These are phyloP conservation scores for Dicyrtoma fusca DNA, from an alignment of 2,888 invertebrate genomes.

Conservation along the genomic window DNA sequence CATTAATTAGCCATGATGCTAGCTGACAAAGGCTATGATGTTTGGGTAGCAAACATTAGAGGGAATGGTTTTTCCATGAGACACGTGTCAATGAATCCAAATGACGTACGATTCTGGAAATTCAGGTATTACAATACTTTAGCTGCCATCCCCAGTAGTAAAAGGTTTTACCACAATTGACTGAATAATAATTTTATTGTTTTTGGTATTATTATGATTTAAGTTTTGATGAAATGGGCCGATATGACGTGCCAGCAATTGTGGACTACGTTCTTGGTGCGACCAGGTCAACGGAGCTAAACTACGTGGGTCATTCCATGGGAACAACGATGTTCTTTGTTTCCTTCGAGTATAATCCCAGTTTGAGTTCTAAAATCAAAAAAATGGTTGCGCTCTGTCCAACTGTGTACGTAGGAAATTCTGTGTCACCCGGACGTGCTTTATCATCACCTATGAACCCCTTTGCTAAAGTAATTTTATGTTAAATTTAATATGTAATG, in stretches of 20 bases:
- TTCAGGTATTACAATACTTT: slow-evolving; percentile 4
- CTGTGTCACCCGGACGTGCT: background rate
- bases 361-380: background rate
- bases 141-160: background rate
- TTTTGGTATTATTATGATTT: too few relatives aligned
- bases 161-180: too few relatives aligned
- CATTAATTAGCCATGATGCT: slow-evolving; percentile 23
- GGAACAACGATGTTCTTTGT: background rate
- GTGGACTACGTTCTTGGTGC: background rate
- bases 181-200: too few relatives aligned
- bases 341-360: too few relatives aligned
- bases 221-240: slow-evolving; percentile 7
- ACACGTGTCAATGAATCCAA: slow-evolving; percentile 55
- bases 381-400: background rate
- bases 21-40: slow-evolving; percentile 26
- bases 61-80: slow-evolving; percentile 61
- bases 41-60: slow-evolving; percentile 61
- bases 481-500: too few relatives aligned
- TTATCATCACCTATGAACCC: too few relatives aligned
- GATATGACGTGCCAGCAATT: background rate
- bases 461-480: too few relatives aligned
- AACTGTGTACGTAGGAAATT: background rate
- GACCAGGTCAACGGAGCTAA: background rate
- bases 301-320: slow-evolving; percentile 7
- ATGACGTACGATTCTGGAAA: background rate